Evolutionary conservation across 2,888 invertebrate genomes (phyloP).

Genomic region (Lottia gigantea): DNA sequence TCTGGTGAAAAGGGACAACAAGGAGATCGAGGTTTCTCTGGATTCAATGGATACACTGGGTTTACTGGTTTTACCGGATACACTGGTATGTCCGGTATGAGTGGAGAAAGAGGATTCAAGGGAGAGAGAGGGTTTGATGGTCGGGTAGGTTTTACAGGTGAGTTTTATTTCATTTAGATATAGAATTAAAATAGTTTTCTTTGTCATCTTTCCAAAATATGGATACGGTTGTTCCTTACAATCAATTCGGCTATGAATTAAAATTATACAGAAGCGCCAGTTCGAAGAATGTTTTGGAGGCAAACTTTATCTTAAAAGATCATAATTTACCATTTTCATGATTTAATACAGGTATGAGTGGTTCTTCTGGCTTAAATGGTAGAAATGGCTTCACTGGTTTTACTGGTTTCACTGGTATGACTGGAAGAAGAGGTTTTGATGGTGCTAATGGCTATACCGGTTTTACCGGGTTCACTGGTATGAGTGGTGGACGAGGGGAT

Average conservation of each 20-base stretch:
- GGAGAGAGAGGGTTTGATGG: neutral
- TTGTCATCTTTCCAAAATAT: too few species aligned
- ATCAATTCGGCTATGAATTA: too few species aligned
- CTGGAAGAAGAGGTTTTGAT: neutral
- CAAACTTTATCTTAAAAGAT: too few species aligned
- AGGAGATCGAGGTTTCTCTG: neutral
- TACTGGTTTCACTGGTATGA: constrained; percentile 12
- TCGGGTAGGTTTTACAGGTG: neutral
- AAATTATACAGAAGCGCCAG: too few species aligned
- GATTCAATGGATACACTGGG: neutral
- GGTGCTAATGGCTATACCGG: neutral
- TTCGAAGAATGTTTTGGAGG: too few species aligned
- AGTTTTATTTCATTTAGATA: neutral
- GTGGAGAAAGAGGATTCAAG: neutral
- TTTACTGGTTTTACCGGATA: neutral
- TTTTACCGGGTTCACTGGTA: neutral
- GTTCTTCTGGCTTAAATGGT: constrained; percentile 12
- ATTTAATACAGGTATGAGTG: neutral
- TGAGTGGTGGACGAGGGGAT: neutral
- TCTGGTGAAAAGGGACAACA: neutral
- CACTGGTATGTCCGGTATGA: constrained; percentile 11
- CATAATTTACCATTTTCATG: too few species aligned
- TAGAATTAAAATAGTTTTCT: too few species aligned
- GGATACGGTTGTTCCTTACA: too few species aligned
- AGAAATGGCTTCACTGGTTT: constrained; percentile 6